A percentile compares a stretch with the other conserved stretches of the same genome.
These are phyloP conservation scores for Periparus ater DNA, from an alignment of 2,797 vertebrate genomes.

Conservation along the genomic window DNA sequence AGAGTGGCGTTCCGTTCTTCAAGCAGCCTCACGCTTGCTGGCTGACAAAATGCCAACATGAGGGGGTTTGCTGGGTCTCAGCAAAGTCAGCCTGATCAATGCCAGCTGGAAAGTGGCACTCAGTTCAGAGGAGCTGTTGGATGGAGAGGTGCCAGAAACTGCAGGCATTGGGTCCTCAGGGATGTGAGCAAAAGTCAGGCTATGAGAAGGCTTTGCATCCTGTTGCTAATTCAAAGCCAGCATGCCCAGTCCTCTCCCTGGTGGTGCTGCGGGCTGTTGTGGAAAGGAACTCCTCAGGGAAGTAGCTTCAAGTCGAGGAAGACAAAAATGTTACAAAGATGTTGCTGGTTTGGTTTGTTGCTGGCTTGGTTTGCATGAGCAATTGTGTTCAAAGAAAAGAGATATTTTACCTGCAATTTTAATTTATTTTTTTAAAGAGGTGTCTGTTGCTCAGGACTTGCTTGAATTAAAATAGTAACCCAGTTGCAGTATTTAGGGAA, in stretches of 20 bases:
- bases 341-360: not conserved
- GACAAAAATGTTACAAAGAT: not conserved
- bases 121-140: not conserved
- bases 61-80: not conserved
- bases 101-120: not conserved
- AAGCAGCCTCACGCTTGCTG: rapidly evolving
- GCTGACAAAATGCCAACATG: not conserved
- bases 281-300: not conserved
- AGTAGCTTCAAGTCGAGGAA: not conserved
- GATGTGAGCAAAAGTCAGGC: not conserved
- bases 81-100: not conserved
- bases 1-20: not conserved
- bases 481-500: not conserved
- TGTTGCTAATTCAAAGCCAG: not conserved
- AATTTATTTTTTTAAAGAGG: not conserved
- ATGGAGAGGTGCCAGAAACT: not conserved
- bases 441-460: not conserved
- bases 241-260: not conserved
- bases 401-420: not conserved
- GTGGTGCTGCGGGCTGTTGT: not conserved
- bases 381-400: not conserved
- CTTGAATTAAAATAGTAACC: not conserved
- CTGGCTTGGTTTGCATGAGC: not conserved
- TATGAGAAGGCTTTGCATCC: not conserved
- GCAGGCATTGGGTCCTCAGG: not conserved